These are phyloP conservation scores for Xanthorhoe spadicearia DNA, from an alignment of 2,888 invertebrate species.

Conservation along the genomic window DNA sequence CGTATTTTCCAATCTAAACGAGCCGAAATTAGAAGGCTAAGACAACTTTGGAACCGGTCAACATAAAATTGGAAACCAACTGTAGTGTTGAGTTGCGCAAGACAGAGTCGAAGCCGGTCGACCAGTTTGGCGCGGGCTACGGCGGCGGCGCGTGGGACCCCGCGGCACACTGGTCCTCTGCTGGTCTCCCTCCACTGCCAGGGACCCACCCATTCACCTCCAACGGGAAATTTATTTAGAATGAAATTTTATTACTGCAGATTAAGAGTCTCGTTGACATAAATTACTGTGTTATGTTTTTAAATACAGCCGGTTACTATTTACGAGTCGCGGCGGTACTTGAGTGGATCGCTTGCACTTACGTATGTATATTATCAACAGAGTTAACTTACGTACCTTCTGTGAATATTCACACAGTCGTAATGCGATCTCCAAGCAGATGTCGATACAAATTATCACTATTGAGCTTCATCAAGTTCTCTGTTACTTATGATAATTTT, in stretches of 20 bases:
- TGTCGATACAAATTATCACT: conserved; percentile 15
- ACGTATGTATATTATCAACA: background rate
- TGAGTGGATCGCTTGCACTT: background rate
- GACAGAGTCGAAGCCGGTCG: conserved; percentile 65
- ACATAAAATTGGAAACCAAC: conserved; percentile 85
- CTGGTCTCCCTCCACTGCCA: conserved; percentile 35
- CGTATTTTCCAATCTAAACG: conserved; percentile 83
- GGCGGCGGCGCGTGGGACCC: conserved; percentile 72
- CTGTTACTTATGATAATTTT: conserved; percentile 5
- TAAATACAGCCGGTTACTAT: conserved; percentile 55
- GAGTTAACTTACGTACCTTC: background rate
- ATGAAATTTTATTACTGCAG: conserved; percentile 72
- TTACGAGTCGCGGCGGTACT: background rate
- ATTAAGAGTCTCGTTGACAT: conserved; percentile 78
- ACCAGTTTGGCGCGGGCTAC: conserved; percentile 74
- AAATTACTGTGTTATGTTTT: conserved; percentile 67
- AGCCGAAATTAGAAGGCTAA: conserved; percentile 84
- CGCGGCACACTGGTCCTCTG: conserved; percentile 50
- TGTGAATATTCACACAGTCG: background rate
- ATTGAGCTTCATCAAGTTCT: conserved; percentile 17
- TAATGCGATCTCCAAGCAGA: background rate
- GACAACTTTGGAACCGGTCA: conserved; percentile 83
- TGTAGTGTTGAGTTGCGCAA: conserved; percentile 82
- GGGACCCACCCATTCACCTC: conserved; percentile 47
- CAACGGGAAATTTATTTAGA: conserved; percentile 62